These are phyloP conservation scores for Druceiella hillmani DNA, from an alignment of 2,888 invertebrate species.

Conservation along the genomic window DNA sequence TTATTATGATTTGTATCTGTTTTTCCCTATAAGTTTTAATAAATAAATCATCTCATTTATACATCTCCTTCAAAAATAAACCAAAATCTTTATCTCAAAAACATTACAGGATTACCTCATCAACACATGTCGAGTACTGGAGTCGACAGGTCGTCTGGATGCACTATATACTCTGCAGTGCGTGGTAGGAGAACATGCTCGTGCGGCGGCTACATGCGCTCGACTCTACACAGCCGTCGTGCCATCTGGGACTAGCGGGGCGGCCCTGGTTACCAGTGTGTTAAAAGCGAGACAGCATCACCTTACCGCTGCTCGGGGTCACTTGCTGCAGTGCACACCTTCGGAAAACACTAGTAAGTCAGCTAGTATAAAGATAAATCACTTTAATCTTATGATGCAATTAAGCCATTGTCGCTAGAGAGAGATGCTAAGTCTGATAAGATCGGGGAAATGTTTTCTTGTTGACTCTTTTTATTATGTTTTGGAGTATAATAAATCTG, in stretches of 20 bases:
- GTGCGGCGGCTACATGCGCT: constrained; percentile 77
- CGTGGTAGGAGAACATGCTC: constrained; percentile 64
- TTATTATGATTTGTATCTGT: too few relatives aligned
- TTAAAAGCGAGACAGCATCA: constrained; percentile 50
- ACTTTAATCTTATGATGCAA: too few relatives aligned
- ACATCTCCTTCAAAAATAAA: too few relatives aligned
- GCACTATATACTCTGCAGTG: constrained; percentile 71
- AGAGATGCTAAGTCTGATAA: too few relatives aligned
- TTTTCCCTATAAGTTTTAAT: too few relatives aligned
- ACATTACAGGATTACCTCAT: constrained; percentile 55
- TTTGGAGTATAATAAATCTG: too few relatives aligned
- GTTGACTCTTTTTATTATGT: constrained; percentile 7
- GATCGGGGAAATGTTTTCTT: neutral
- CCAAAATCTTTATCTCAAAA: too few relatives aligned
- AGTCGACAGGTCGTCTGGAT: constrained; percentile 60
- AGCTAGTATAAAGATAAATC: too few relatives aligned
- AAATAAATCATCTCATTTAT: too few relatives aligned
- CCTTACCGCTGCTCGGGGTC: constrained; percentile 55
- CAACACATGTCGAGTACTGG: constrained; percentile 65
- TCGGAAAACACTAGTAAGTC: constrained; percentile 31
- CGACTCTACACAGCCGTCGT: constrained; percentile 60
- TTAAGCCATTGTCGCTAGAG: too few relatives aligned
- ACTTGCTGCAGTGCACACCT: constrained; percentile 54
- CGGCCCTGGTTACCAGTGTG: constrained; percentile 39
- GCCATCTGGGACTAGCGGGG: constrained; percentile 17